Conservation (phyloP, 2,797 vertebrate species). For the Halcyon leucocephala region DNA sequence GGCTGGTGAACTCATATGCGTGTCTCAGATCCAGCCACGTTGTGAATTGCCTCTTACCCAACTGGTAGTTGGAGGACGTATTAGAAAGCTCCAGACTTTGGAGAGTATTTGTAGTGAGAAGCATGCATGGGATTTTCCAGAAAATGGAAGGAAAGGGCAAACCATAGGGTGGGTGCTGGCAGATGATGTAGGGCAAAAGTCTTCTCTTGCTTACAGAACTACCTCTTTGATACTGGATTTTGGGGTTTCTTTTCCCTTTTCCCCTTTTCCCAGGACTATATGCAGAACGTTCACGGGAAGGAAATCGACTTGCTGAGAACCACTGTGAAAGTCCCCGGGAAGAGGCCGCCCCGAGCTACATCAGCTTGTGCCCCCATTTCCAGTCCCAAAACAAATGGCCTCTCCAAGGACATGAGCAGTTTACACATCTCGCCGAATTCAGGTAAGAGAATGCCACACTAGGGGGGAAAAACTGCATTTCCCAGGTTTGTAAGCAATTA, state of each 20-base stretch:
- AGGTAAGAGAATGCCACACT: conserved; percentile 72
- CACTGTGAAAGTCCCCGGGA: conserved; percentile 96
- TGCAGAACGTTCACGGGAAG: conserved; percentile 98
- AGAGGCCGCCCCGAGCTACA: conserved; percentile 91
- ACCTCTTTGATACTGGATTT: background rate
- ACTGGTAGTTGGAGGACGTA: background rate
- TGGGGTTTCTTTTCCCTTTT: background rate
- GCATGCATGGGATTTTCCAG: background rate
- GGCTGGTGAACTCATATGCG: background rate
- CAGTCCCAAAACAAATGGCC: conserved; percentile 92
- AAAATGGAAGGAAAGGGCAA: background rate
- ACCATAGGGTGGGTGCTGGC: accelerated
- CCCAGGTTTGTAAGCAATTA: background rate
- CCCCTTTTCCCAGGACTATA: conserved; percentile 87
- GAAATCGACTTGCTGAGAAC: conserved; percentile 96
- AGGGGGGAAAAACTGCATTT: accelerated
- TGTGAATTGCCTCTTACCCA: background rate
- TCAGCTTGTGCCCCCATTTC: conserved; percentile 88
- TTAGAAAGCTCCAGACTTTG: background rate
- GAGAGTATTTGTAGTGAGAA: background rate
- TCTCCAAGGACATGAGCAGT: conserved; percentile 93
- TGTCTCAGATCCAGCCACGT: background rate
- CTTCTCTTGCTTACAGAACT: background rate
- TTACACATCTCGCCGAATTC: conserved; percentile 90
- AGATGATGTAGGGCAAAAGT: background rate